Conservation (phyloP, 2,888 invertebrate genomes). For the Eupithecia subumbrata region DNA sequence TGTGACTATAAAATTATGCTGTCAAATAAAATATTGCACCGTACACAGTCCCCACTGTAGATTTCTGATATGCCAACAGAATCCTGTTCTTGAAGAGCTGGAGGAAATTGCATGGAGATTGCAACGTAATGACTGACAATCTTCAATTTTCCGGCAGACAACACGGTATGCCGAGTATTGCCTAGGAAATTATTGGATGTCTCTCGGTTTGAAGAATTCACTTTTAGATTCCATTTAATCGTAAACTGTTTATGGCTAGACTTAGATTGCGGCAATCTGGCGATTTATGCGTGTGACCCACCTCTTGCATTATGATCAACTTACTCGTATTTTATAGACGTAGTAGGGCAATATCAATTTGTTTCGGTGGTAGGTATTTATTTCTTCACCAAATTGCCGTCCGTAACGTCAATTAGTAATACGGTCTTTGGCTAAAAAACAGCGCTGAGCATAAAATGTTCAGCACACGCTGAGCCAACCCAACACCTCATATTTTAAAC, state of each 20-base stretch:
- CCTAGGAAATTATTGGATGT: conserved; percentile 23
- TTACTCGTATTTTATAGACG: too few species aligned
- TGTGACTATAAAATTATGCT: too few species aligned
- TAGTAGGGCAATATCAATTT: too few species aligned
- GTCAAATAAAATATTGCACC: not conserved
- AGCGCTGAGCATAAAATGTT: too few species aligned
- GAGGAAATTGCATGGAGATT: conserved; percentile 38
- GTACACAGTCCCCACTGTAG: not conserved
- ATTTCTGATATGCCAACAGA: conserved; percentile 6
- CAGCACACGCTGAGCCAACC: too few species aligned
- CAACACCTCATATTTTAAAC: too few species aligned
- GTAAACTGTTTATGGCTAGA: not conserved
- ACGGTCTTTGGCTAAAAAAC: too few species aligned
- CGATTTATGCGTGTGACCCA: not conserved
- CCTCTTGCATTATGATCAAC: not conserved
- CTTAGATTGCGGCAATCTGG: conserved; percentile 1
- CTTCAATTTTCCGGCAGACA: conserved; percentile 37
- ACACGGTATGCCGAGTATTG: conserved; percentile 11
- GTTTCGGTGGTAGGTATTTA: too few species aligned
- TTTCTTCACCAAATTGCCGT: too few species aligned
- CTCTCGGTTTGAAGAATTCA: conserved; percentile 13
- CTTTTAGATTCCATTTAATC: conserved; percentile 17
- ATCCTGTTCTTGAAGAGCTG: conserved; percentile 16
- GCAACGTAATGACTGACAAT: conserved; percentile 36
- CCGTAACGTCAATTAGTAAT: too few species aligned